These are phyloP conservation scores for Atta cephalotes DNA, from an alignment of 1,140 invertebrate genomes.

Conservation along the genomic window DNA sequence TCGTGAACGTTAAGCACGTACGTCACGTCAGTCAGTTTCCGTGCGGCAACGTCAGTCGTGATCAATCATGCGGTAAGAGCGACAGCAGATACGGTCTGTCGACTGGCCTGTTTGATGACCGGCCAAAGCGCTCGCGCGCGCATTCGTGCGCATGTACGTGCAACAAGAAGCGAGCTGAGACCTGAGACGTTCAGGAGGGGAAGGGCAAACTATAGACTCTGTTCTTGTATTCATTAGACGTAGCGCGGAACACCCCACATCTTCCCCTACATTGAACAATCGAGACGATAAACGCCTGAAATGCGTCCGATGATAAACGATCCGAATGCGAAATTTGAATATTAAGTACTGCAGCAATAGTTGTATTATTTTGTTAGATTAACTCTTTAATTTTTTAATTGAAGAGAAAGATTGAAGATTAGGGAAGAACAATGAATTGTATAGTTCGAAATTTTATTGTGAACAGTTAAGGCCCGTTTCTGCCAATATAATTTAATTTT, in stretches of 20 bases:
- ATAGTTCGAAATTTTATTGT: too few species aligned
- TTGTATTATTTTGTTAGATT: too few species aligned
- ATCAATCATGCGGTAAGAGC: slow-evolving; percentile 51
- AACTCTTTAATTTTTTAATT: too few species aligned
- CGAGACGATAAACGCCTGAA: neutral
- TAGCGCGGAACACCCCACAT: neutral
- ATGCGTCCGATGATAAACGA: too few species aligned
- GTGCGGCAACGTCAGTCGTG: slow-evolving; percentile 53
- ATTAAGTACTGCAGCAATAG: too few species aligned
- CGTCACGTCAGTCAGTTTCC: slow-evolving; percentile 56
- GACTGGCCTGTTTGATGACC: slow-evolving; percentile 40
- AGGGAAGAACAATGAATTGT: too few species aligned
- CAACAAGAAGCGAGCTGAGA: neutral
- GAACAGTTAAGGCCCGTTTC: too few species aligned
- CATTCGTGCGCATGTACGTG: slow-evolving; percentile 1
- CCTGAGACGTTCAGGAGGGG: neutral
- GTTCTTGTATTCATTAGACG: neutral
- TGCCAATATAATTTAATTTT: too few species aligned
- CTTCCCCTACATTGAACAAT: neutral
- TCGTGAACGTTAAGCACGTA: slow-evolving; percentile 41
- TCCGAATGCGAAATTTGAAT: too few species aligned
- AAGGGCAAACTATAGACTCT: neutral
- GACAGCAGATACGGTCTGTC: slow-evolving; percentile 43
- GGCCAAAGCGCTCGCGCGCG: neutral
- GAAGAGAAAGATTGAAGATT: too few species aligned